Evolutionary conservation across 37 sponge, comb jelly and placozoan genomes (phyloP), one percentile per base, ranked within the genome.

Genomic region (Oopsacas minuta): DNA sequence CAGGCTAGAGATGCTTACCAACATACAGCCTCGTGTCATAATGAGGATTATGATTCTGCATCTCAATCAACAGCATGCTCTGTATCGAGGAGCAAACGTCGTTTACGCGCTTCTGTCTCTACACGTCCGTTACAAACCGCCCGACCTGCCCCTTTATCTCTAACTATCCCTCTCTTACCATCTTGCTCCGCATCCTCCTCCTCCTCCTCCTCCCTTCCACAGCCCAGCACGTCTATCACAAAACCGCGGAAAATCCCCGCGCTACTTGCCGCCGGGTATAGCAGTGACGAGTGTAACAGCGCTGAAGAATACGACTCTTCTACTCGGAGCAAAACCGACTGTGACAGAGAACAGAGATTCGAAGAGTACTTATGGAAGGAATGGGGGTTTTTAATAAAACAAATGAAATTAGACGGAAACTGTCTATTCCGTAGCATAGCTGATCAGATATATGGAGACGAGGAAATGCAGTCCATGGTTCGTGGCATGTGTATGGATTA

Each of bases 401-500:
- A 87, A 82, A 93, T 92, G 91, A 86, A 84, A 32, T 86, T 86
- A 28, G 97, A 96, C 85, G 97, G 97, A 36, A 94, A 94, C 8
- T 96, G 97, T 83, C 85, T 96, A 17, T 96, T 96, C 86, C 86
- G 86, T 75, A 82, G 82, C 34, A n/a, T 89, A 92, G 97, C 97
- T 53, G 97, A 96, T 42, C 97, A 96, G 83, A 90, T 96, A 83
- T 96, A 96, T 81, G 97, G 97, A 0, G 97, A 96, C 69, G 94
- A 96, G 87, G 97, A 94, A 37, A 92, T 94, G 94, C 97, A 96
- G 52, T 86, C 89, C 23, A 85, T 86, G 35, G 91, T 92, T 20
- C 53, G 97, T 7, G 87, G 89, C 38, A 88, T 89, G 36, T 92
- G 94, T 84, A 89, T 96, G 92, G 97, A 96, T 75, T 96, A 96